A percentile compares a stretch with the other conserved stretches of the same genome.
Conservation (phyloP, 2,113 vertebrate species). For the Tautogolabrus adspersus region DNA sequence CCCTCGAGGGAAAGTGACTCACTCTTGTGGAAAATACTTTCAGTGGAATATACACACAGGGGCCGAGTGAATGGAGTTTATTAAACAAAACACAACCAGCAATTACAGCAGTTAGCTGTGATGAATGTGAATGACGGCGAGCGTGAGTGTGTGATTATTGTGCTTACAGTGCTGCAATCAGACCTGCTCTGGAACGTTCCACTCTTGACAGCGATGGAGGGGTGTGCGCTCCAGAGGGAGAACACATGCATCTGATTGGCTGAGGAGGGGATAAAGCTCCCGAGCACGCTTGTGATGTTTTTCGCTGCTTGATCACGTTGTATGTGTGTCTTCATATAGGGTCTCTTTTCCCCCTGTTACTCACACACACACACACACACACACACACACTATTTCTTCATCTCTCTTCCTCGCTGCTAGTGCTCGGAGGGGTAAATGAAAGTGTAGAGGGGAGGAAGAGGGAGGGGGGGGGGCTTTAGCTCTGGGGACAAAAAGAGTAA, state of each 20-base stretch:
- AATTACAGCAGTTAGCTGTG: constrained; percentile 46
- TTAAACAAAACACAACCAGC: constrained; percentile 42
- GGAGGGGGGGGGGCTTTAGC: not conserved
- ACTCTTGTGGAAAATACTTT: constrained; percentile 18
- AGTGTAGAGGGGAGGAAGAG: constrained; percentile 3
- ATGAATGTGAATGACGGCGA: constrained; percentile 34
- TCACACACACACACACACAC: constrained; percentile 4
- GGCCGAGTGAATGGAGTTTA: constrained; percentile 33
- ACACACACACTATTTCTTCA: constrained; percentile 36
- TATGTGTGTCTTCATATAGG: constrained; percentile 8
- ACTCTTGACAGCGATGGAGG: constrained; percentile 46
- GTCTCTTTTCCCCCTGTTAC: constrained; percentile 6
- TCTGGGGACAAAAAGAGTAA: constrained; percentile 39
- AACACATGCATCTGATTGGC: constrained; percentile 52
- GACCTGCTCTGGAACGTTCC: constrained; percentile 55
- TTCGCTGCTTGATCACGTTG: constrained; percentile 3
- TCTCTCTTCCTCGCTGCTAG: constrained; percentile 32
- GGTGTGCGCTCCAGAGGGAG: constrained; percentile 37
- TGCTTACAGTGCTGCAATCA: constrained; percentile 47
- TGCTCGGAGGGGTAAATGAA: constrained; percentile 38
- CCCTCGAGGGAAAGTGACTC: constrained; percentile 4
- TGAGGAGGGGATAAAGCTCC: constrained; percentile 10
- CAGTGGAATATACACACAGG: constrained; percentile 12
- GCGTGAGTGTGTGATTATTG: constrained; percentile 44
- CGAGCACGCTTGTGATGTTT: constrained; percentile 13